Evolutionary conservation across 2,888 invertebrate genomes (phyloP).

Genomic region (Physocephala rufipes): DNA sequence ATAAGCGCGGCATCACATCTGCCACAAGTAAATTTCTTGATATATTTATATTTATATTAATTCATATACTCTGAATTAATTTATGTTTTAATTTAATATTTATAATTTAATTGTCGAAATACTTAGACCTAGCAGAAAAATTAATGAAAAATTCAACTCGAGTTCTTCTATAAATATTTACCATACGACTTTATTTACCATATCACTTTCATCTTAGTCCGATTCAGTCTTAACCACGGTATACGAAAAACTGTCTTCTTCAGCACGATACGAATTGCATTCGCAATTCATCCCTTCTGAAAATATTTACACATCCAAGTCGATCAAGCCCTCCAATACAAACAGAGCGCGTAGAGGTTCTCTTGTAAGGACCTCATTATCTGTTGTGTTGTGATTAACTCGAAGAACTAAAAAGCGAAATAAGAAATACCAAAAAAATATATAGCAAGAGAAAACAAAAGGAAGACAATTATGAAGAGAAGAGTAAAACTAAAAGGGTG

Average conservation of each 20-base stretch:
- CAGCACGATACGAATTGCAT: constrained; percentile 11
- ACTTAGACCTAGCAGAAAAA: too few relatives aligned
- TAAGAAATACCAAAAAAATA: too few relatives aligned
- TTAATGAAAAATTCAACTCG: too few relatives aligned
- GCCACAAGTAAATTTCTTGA: too few relatives aligned
- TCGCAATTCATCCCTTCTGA: constrained; percentile 36
- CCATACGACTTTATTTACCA: not conserved
- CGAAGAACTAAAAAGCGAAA: constrained; percentile 52
- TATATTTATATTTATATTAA: not conserved
- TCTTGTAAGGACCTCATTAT: constrained; percentile 41
- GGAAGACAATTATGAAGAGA: constrained; percentile 44
- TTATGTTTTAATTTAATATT: too few relatives aligned
- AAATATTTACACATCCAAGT: constrained; percentile 36
- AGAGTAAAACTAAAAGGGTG: constrained; percentile 32
- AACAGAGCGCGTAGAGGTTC: constrained; percentile 13
- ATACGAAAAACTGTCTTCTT: not conserved
- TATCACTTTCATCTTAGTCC: not conserved
- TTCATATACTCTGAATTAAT: too few relatives aligned
- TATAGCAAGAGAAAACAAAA: constrained; percentile 47
- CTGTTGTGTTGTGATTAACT: constrained; percentile 56
- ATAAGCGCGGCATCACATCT: too few relatives aligned
- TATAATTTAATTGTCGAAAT: too few relatives aligned
- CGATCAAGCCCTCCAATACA: constrained; percentile 23
- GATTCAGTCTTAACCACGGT: constrained; percentile 8
- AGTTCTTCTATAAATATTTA: too few relatives aligned